Base-by-base conservation (phyloP, 2,113 vertebrate genomes). In the Xenopus laevis region DNA sequence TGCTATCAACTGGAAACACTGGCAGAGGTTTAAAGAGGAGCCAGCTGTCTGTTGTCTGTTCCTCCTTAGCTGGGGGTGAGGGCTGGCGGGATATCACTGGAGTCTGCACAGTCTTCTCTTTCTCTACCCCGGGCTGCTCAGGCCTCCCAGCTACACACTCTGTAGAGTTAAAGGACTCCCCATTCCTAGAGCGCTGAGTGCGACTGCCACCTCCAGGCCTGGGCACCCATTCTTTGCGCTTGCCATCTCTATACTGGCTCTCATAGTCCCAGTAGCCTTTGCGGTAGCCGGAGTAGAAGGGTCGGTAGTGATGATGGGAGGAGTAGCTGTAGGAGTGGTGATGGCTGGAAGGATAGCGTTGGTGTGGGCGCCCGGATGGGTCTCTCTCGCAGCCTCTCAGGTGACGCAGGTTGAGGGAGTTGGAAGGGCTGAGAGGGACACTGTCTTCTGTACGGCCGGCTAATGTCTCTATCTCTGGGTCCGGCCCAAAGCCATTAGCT, bases 1-100 rank as follows among this genome's bases (percentile, higher is more conserved):
- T 94, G 87, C 92, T 92, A 82, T 92, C 91, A 70, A 94, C 92
- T 0, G 93, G 93, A 79, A 94, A 94, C 5, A 91, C 87, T 1
- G 92, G 91, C 0, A 91, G 91, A 4, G 92, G 93, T 81, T 89
- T 91, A 47, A 94, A 90, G 72, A 91, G 86, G 0, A 89, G 87
- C 82, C 93, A 85, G 7, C 66, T 60, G 71, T 74, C 63, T 15
- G 78, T 40, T 55, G 76, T 17, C 30, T 73, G 79, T 78, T 86
- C 86, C 3, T 71, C 83, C 5, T 81, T 77, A 18, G 87, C 78
- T 4, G 89, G 86, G 2, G 72, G 55, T 0, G 18, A 71, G 12
- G 65, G 47, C 27, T 71, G 70, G 83, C 79, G 17, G 62, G 59
- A 0, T 74, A 64, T 0, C 65, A 79, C 71, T 81, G 82, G 23